These are phyloP conservation scores for Chymomyza costata DNA, from an alignment of 1,140 invertebrate species.

Conservation along the genomic window DNA sequence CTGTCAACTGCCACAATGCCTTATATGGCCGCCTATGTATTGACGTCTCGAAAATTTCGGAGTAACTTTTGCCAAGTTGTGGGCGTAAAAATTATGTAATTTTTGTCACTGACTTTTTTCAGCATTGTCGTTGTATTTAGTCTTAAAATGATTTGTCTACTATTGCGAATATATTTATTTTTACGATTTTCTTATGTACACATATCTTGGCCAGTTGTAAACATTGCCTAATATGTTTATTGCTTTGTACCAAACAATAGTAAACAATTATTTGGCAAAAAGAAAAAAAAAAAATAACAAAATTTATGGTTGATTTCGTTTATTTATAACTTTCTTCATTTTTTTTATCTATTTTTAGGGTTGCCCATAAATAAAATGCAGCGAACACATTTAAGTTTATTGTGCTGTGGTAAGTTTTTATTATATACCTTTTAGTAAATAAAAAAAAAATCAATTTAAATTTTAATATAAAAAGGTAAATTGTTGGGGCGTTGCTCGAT, in stretches of 20 bases:
- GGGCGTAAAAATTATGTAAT: slow-evolving; percentile 53
- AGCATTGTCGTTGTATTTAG: slow-evolving; percentile 46
- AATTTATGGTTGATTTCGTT: slow-evolving; percentile 29
- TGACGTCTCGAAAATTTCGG: slow-evolving; percentile 1
- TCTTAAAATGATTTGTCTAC: slow-evolving; percentile 36
- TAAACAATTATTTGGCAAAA: slow-evolving; percentile 49
- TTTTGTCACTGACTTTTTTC: slow-evolving; percentile 31
- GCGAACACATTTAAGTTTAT: slow-evolving; percentile 26
- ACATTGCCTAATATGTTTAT: slow-evolving; percentile 53
- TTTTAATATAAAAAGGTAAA: no score
- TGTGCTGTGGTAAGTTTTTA: slow-evolving; percentile 54
- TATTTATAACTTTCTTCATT: no score
- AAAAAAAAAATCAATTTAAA: no score
- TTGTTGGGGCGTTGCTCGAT: no score
- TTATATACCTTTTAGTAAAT: no score
- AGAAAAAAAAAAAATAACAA: slow-evolving; percentile 57
- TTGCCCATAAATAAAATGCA: slow-evolving; percentile 56
- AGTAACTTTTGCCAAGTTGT: slow-evolving; percentile 21
- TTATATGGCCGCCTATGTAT: slow-evolving; percentile 7
- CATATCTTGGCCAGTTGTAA: no score
- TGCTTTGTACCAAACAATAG: no score
- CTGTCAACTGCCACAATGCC: slow-evolving; percentile 24
- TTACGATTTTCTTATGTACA: no score
- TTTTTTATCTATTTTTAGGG: slow-evolving; percentile 40
- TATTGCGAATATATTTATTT: slow-evolving; percentile 20